A percentile compares a stretch with the other conserved stretches of the same genome.
These are phyloP conservation scores for Caerostris extrusa DNA, from an alignment of 1,140 invertebrate species.

Conservation along the genomic window DNA sequence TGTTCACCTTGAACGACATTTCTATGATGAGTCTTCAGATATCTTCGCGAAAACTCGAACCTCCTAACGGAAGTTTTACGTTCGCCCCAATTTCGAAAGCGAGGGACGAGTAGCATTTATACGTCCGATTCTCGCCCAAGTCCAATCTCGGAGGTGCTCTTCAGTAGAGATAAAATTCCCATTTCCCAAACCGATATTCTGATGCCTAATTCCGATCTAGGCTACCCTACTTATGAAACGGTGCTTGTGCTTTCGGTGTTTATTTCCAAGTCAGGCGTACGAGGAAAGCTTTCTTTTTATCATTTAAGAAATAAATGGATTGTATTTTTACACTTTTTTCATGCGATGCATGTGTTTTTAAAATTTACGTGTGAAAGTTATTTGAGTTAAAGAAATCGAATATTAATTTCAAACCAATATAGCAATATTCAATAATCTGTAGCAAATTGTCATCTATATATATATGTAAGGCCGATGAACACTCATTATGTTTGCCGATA, in stretches of 20 bases:
- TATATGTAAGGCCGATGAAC: too few species aligned
- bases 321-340: too few species aligned
- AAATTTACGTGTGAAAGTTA: too few species aligned
- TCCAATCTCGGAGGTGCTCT: neutral
- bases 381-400: too few species aligned
- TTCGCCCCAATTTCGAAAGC: neutral
- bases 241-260: neutral
- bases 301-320: too few species aligned
- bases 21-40: too few species aligned
- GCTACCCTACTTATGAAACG: neutral
- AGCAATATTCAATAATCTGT: too few species aligned
- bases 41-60: neutral
- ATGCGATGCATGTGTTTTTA: too few species aligned
- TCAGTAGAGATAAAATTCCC: neutral
- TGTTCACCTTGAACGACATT: too few species aligned
- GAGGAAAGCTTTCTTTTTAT: neutral
- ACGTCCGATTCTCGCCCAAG: neutral
- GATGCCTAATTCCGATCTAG: neutral
- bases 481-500: too few species aligned
- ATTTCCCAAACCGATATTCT: slow-evolving; percentile 3
- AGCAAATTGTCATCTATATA: too few species aligned
- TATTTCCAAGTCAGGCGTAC: neutral
- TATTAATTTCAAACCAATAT: too few species aligned
- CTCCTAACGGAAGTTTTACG: neutral
- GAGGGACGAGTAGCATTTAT: neutral